Evolutionary conservation across 2,113 vertebrate species (phyloP), one percentile per base, ranked within the genome.

Genomic region (Triplophysa dalaica): DNA sequence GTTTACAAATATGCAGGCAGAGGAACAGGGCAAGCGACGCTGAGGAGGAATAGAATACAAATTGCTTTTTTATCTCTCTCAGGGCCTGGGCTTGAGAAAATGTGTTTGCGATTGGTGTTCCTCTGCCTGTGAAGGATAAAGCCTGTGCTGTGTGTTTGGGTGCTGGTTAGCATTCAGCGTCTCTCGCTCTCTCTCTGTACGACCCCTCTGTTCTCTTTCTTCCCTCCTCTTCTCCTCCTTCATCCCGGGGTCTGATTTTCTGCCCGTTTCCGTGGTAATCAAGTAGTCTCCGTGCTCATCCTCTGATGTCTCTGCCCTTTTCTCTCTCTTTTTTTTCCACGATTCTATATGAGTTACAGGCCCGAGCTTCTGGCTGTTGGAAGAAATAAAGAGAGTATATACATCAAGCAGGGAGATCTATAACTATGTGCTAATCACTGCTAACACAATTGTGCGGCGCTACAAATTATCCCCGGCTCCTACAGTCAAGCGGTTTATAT

Each of bases 41-140:
- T 91, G 91, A 91, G 92, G 91, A 92, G 91, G 91, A 92, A 92
- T 92, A 92, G 92, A 93, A 93, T 93, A 93, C 92, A 93, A 93
- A 93, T 93, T 92, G 92, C 91, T 93, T 93, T 93, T 93, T 93
- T 93, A 93, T 93, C 92, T 93, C 92, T 91, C 91, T 86, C 91
- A 90, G 92, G 92, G 91, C 91, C 91, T 84, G 88, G 89, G 89
- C 88, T 86, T 91, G 90, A 90, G 91, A 91, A 93, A 92, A 92
- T 92, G 91, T 92, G 91, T 93, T 93, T 93, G 92, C 90, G 91
- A 91, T 91, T 93, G 92, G 92, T 92, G 91, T 91, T 92, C 89
- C 90, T 91, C 91, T 86, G 92, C 90, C 91, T 92, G 92, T 92
- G 91, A 93, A 91, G 92, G 91, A 93, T 92, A 93, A 92, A 92